Evolutionary conservation across 1,140 invertebrate genomes (phyloP), one percentile per base, ranked within the genome.

Genomic region (Panulirus ornatus): DNA sequence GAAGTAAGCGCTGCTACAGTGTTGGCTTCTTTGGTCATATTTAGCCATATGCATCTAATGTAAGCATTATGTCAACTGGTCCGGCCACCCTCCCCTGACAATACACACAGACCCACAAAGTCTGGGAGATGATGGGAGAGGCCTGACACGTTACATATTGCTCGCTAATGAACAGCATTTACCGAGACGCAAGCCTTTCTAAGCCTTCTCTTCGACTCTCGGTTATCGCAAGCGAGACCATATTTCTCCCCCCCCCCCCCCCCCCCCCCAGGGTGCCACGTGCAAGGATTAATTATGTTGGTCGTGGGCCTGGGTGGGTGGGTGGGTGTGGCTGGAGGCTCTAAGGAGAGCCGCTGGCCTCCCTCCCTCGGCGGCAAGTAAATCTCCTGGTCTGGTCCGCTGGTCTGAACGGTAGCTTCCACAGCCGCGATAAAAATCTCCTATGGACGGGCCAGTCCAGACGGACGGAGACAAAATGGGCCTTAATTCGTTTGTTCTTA

Each of bases 161-260:
- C 40, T 42, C 38, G 42, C 73, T 76, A 76, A 76, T 76, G 73
- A 76, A 38, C 36, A 76, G 34, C 38, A 44, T 76, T 76, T 38
- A 76, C 42, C 42, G 42, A 34, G 22, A 22, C 73, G n/a, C 38
- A 34, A n/a, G n/a, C 73, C 73, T 11, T 47, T 47, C 14, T 5
- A 47, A 47, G 5, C 14, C 5, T 5, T 11, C 44, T 47, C 44
- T 47, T 47, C 14, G 5, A 6, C 44, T 47, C 5, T 47, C 44
- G 14, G 5, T 6, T 47, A 5, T 47, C 5, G 5, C 44, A 47
- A 47, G 44, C 5, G 44, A 47, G 14, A 47, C 14, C 5, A 47
- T 47, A 47, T 47, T 47, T 47, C 44, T 11, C 44, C 73, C 9
- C 66, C 66, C 22, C 27, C 66, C 22, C 34, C 70, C 70, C 42